Evolutionary conservation across 2,797 vertebrate species (phyloP), one percentile per base, ranked within the genome.

Genomic region (Philypnodon macrostomus): DNA sequence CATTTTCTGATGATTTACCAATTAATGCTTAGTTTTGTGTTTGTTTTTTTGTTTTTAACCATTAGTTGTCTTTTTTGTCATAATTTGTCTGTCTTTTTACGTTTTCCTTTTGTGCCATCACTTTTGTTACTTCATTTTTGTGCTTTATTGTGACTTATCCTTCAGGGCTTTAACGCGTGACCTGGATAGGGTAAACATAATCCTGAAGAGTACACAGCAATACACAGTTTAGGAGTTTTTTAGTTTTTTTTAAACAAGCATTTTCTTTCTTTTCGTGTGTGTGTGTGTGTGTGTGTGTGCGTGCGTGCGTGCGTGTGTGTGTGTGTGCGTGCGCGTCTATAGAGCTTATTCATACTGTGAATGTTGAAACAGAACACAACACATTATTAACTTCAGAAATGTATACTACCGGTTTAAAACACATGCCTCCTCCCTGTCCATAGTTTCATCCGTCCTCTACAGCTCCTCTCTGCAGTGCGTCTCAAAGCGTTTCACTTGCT

Each of bases 291-390:
- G 48, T 62, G 32, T 63, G 40, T 61, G 18, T 69, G 21, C 60
- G 27, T 63, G 53, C 63, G 72, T 52, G 73, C 53, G 79, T 62
- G 51, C 79, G 80, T 77, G 73, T 67, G 50, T 64, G 48, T 62
- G 32, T 63, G 40, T 61, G 18, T 69, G 21, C 60, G 27, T 63
- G 53, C 63, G 72, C 47, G 58, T 63, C 58, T 63, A 89, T 60
- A 91, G 88, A 95, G 93, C 93, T 95, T 96, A 97, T 95, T 95
- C 87, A 92, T 94, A 94, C 92, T 93, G 93, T 91, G 90, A 86
- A 88, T 89, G 90, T 87, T 83, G 81, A 91, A 92, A 92, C 86
- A 84, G 86, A 91, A 92, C 86, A 92, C 88, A 87, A 93, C 91
- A 93, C 85, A 88, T 90, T 86, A 90, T 85, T 89, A 91, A 89